Base-by-base conservation (phyloP, 2,888 invertebrate genomes). In the Sarcophaga subvicina region DNA sequence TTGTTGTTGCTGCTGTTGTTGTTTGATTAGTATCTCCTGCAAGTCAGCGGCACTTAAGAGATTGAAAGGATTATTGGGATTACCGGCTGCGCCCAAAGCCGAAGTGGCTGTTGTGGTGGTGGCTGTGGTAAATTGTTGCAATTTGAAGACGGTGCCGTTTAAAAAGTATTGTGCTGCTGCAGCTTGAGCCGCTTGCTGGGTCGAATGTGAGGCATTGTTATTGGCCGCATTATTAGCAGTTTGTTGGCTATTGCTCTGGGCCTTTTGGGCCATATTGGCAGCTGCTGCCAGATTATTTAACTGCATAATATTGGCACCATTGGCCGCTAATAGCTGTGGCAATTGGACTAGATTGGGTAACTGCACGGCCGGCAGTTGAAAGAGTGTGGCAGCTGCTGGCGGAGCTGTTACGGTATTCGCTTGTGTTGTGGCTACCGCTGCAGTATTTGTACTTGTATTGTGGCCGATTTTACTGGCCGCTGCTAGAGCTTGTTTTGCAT, bases 341-440 rank as follows among this genome's bases (percentile, higher is more conserved):
- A 95, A 94, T 93, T 95, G 95, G 88, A 95, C 95, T 85, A 95
- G 93, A 93, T 95, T 95, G 89, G 95, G 95, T 92, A 95, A 93
- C 91, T 95, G 94, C 69, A 95, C 93, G 25, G 85, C 81, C 2
- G 95, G 95, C 91, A 95, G 94, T 88, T 95, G 95, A 90, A 95
- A 95, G 14, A 93, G 91, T 92, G 95, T 86, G 8, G 87, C 63
- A 85, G 77, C 89, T 82, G 73, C 86, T 77, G 73, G 88, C 27
- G 63, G 69, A 0, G 78, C 25, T 47, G 77, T 25, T 2, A 72
- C 54, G 2, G 79, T 20, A 59, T 54, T 72, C 12, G 86, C 45
- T 85, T 88, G 79, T 17, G 83, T 37, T 8, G 86, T 60, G 11
- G 81, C 64, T 10, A 88, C 87, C 47, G 85, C 92, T 37, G 85